Evolutionary conservation across 2,888 invertebrate species (phyloP), one percentile per base, ranked within the genome.

Genomic region (Dioctria linearis): DNA sequence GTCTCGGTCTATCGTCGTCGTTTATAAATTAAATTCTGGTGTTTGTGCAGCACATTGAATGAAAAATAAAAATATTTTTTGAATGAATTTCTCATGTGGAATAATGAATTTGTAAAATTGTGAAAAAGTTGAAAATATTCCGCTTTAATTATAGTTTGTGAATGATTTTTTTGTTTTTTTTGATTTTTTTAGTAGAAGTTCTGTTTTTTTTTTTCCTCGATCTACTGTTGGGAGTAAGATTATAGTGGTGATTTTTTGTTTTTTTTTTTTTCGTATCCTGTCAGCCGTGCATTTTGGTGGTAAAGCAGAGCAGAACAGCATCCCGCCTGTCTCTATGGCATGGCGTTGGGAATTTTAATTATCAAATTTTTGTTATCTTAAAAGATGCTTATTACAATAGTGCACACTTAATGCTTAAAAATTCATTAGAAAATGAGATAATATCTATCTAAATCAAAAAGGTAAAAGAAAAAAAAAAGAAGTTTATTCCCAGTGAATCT

Each of bases 271-370:
- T 9, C 73, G 59, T 25, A 25, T 73, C 42, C 49, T 49, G 67
- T 3, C 25, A 25, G 46, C 6, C 13, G 67, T 67, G 13, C 46
- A 13, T 46, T 49, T 49, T 13, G 67, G 54, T 54, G 54, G 54
- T 37, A 13, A 67, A 43, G 37, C 61, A 5, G 61, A 2, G 9
- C 4, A 8, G 11, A 63, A 63, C 11, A 46, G 46, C 49, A 73
- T 73, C 73, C 59, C 59, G 73, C 73, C 73, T 73, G 73, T 57
- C 73, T 73, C 42, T 57, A 13, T 39, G 73, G 73, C 73, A 73
- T 73, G 73, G 73, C 73, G 73, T 42, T 73, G 73, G 73, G 51
- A 42, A 57, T 73, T 57, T 46, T 8, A 46, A 46, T 46, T 46
- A 8, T 6, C 1, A 46, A 46, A 8, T 2, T 46, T 46, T 46